phyloP scores from a whole-genome alignment of 2,888 invertebrate species.

The Cryptocheilus praepositus region DNA sequence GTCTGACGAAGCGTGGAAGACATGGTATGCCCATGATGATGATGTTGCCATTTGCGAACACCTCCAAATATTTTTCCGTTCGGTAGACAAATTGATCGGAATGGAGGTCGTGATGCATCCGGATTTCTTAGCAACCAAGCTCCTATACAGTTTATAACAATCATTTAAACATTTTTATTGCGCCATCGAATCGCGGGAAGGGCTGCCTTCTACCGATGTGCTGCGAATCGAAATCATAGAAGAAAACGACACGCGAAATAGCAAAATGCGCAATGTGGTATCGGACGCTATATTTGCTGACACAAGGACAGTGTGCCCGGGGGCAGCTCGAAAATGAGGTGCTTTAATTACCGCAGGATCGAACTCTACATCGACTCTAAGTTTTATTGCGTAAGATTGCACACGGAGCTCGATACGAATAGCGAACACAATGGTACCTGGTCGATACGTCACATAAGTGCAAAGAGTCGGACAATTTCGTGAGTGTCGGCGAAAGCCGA shows the following conservation, averaged over 20 bases:
- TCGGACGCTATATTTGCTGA: conserved; percentile 18
- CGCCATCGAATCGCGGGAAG: conserved; percentile 6
- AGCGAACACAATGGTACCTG: conserved; percentile 29
- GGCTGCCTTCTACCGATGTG: background rate
- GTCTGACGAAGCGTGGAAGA: too few relatives aligned
- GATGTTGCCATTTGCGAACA: conserved; percentile 63
- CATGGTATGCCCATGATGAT: too few relatives aligned
- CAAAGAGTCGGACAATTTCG: conserved; percentile 24
- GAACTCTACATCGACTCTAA: conserved; percentile 14
- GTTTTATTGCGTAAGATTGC: conserved; percentile 8
- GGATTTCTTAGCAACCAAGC: conserved; percentile 27
- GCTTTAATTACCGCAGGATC: conserved; percentile 19
- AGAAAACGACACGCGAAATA: conserved; percentile 20
- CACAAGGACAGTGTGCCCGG: background rate
- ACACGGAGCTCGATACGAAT: conserved; percentile 5
- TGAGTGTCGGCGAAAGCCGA: conserved; percentile 18
- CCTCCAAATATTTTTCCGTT: conserved; percentile 64
- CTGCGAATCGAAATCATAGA: conserved; percentile 23
- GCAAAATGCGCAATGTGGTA: conserved; percentile 2
- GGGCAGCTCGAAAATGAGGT: background rate
- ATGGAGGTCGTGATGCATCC: conserved; percentile 48
- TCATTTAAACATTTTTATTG: too few relatives aligned
- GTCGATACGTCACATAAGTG: conserved; percentile 38
- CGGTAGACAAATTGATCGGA: conserved; percentile 64
- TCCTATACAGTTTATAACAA: conserved; percentile 39